phyloP scores from a whole-genome alignment of 2,113 vertebrate species.

The Oreamnos americanus region DNA sequence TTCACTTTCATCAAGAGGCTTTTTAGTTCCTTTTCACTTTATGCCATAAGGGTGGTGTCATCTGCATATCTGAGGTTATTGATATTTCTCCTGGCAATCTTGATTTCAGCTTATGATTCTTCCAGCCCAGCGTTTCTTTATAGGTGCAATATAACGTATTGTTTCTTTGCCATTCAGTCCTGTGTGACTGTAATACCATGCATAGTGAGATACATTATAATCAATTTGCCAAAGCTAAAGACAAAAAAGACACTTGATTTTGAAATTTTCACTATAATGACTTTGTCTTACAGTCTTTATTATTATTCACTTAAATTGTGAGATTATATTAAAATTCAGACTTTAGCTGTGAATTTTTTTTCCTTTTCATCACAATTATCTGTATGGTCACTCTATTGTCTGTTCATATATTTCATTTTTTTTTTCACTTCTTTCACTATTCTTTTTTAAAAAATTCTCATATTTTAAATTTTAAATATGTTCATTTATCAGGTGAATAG shows the following conservation, averaged over 20 bases:
- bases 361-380: background rate
- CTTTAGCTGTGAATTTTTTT: background rate
- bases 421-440: background rate
- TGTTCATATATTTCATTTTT: background rate
- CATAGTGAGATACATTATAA: background rate
- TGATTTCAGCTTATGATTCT: too few relatives aligned
- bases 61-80: too few relatives aligned
- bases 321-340: background rate
- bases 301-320: background rate
- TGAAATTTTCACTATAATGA: background rate
- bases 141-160: too few relatives aligned
- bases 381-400: background rate
- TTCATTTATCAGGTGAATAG: background rate
- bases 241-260: background rate
- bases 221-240: background rate
- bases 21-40: too few relatives aligned
- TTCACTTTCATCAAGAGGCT: too few relatives aligned
- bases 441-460: background rate
- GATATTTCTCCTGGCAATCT: too few relatives aligned
- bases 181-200: too few relatives aligned
- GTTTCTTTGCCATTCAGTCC: too few relatives aligned
- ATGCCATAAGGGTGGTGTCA: too few relatives aligned
- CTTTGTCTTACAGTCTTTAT: background rate
- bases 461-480: background rate
- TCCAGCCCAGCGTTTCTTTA: too few relatives aligned